Evolutionary conservation across 2,113 vertebrate genomes (phyloP).

Genomic region (Prochilodus magdalenae): DNA sequence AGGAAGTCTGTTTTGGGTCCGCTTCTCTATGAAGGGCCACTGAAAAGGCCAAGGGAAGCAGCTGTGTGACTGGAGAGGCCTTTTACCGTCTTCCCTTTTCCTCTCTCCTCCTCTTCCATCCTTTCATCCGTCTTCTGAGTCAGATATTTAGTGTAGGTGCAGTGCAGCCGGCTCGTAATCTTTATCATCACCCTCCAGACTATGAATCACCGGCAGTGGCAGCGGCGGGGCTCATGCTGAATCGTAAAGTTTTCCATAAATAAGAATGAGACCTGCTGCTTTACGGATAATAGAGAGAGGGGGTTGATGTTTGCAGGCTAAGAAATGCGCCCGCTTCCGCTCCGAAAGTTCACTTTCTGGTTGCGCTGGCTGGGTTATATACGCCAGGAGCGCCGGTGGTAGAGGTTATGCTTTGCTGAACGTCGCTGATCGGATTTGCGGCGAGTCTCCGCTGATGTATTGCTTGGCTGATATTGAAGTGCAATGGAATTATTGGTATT

Average conservation of each 20-base stretch:
- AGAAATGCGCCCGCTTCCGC: constrained; percentile 24
- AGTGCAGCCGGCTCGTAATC: constrained; percentile 18
- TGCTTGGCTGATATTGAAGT: not conserved
- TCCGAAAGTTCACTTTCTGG: constrained; percentile 2
- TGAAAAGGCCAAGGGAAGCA: constrained; percentile 16
- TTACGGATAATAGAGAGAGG: not conserved
- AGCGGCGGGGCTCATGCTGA: constrained; percentile 1
- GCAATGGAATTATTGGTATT: too few relatives aligned
- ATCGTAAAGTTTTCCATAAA: constrained; percentile 10
- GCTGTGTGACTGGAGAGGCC: constrained; percentile 11
- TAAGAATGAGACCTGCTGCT: not conserved
- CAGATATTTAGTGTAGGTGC: constrained; percentile 34
- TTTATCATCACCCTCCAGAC: constrained; percentile 23
- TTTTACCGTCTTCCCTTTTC: not conserved
- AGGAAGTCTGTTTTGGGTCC: constrained; percentile 39
- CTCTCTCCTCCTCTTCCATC: not conserved
- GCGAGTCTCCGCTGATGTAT: not conserved
- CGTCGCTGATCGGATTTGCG: not conserved
- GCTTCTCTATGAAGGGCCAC: constrained; percentile 1
- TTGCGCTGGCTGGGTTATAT: not conserved
- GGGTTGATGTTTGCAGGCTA: not conserved
- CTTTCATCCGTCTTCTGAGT: constrained; percentile 31
- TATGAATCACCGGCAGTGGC: constrained; percentile 6
- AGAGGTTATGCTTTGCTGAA: not conserved
- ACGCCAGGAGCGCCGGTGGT: not conserved